Percentiles rank a stretch among this genome's conserved stretches.
Evolutionary conservation across 2,113 vertebrate genomes (phyloP).

Genomic region (Strix aluco): DNA sequence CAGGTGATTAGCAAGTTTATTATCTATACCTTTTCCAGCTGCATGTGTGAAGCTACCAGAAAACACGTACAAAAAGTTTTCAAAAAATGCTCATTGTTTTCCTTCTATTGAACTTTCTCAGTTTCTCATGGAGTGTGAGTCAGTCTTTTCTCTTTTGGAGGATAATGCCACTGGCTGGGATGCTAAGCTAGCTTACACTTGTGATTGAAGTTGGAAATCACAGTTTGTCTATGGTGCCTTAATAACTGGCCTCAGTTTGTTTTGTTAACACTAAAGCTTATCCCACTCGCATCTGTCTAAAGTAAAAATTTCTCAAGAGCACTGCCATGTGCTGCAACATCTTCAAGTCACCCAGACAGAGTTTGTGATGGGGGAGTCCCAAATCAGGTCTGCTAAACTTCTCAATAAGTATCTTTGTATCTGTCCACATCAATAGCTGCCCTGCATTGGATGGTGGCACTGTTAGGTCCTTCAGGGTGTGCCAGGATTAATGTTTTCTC

Average conservation of each 20-base stretch:
- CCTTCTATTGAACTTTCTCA: neutral
- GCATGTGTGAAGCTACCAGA: neutral
- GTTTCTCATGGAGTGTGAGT: neutral
- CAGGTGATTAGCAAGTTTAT: constrained; percentile 49
- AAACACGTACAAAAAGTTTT: constrained; percentile 15
- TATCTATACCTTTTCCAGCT: neutral
- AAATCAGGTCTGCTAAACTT: neutral
- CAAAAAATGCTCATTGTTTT: neutral
- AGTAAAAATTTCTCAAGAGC: neutral
- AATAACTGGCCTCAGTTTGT: neutral
- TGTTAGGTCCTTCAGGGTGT: neutral
- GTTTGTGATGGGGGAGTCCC: neutral
- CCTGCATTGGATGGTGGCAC: neutral
- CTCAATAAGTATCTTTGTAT: neutral
- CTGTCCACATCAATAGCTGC: neutral
- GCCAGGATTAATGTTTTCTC: neutral
- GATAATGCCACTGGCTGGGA: neutral
- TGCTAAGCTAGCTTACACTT: neutral
- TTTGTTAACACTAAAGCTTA: neutral
- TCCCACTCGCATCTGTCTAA: neutral
- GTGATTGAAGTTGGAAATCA: neutral
- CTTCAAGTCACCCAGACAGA: neutral
- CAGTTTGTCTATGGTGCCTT: neutral
- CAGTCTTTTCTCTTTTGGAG: neutral
- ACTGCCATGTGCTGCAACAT: neutral